These are phyloP conservation scores for Rissa tridactyla DNA, from an alignment of 2,113 vertebrate genomes.

Conservation along the genomic window DNA sequence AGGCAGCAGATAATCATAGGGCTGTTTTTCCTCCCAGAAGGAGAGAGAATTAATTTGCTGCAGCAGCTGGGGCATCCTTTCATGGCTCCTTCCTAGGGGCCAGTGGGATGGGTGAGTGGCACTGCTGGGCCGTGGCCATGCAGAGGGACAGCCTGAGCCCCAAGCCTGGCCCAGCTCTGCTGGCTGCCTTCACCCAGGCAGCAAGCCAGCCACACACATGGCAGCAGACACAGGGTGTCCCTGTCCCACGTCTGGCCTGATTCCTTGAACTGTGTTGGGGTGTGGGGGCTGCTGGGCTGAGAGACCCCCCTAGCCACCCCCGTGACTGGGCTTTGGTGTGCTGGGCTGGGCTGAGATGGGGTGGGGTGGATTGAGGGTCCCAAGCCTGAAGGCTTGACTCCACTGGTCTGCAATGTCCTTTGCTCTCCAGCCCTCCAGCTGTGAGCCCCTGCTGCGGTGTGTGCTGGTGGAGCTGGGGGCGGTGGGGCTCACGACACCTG, in stretches of 20 bases:
- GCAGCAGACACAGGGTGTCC: background rate
- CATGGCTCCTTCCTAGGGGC: background rate
- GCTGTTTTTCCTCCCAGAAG: background rate
- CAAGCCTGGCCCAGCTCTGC: background rate
- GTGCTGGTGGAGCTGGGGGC: background rate
- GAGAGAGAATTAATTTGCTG: background rate
- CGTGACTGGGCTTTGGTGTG: background rate
- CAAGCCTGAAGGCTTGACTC: background rate
- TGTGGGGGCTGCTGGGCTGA: background rate
- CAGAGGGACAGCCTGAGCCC: background rate
- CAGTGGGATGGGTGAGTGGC: background rate
- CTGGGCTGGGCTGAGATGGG: background rate
- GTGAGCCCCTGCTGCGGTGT: background rate
- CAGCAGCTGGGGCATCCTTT: background rate
- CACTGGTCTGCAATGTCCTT: background rate
- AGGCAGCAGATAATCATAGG: background rate
- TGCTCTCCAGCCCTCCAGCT: background rate
- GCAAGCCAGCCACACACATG: background rate
- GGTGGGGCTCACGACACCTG: background rate
- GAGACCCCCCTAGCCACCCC: background rate
- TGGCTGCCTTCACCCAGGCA: background rate
- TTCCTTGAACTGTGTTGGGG: background rate
- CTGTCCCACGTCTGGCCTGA: background rate
- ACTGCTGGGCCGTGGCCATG: background rate
- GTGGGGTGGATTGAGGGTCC: background rate